Evolutionary conservation across 1,140 invertebrate genomes (phyloP), one percentile per base, ranked within the genome.

Genomic region (Helicoverpa zea): DNA sequence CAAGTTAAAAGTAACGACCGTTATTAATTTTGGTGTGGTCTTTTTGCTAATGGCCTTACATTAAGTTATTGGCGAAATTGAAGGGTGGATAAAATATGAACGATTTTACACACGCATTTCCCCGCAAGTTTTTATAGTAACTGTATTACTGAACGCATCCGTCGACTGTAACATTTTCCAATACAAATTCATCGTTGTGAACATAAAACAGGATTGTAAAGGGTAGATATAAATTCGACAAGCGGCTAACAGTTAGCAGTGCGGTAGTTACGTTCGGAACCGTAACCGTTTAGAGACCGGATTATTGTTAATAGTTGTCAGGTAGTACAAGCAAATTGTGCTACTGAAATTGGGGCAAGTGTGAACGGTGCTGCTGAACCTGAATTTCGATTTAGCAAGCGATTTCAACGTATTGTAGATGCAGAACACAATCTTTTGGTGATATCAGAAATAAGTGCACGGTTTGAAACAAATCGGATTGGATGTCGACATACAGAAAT

Each of bases 261-360:
- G 23, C 43, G 51, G 68, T 54, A 30, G 49, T 54, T 72, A 72
- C 68, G 23, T 54, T 30, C 49, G 64, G 16, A 68, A 52, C 23
- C 51, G 76, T 68, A 78, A 54, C 30, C 63, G 49, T 78, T 78
- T 66, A 68, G 51, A 64, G 52, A 23, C 11, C 11, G 47, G 61
- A 59, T 63, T 79, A 80, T 80, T 80, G 56, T 80, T 70, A 72
- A 56, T 73, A 54, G 66, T 74, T 51, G 68, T 64, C 70, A 73
- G 68, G 47, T 74, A 64, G 49, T 73, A 43, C 29, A 35, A 35
- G 70, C 29, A 23, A 74, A 80, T 64, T 63, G 58, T 64, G 56
- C 29, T 11, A 35, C 23, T 35, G 59, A 63, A 80, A 64, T 79
- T 79, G 54, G 70, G 59, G 23, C 30, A 30, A 18, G 68, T 72